phyloP scores from a whole-genome alignment of 2,888 invertebrate species.

The Halocaridina rubra region DNA sequence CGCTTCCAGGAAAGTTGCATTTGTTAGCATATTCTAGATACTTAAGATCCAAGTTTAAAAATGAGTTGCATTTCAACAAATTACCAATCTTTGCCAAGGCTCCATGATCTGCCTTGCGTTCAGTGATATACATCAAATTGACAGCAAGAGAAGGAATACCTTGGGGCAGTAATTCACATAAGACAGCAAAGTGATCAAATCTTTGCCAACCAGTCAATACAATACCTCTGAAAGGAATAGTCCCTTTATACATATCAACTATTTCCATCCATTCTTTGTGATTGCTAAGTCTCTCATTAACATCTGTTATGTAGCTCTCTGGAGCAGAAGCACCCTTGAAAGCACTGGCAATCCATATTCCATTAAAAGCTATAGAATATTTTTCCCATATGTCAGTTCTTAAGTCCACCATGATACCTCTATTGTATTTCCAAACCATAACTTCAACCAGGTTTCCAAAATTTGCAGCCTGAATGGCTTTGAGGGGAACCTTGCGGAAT shows the following conservation, averaged over 20 bases:
- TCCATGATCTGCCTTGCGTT: slow-evolving; percentile 69
- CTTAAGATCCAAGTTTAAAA: slow-evolving; percentile 72
- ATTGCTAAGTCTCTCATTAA: slow-evolving; percentile 80
- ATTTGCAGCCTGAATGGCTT: slow-evolving; percentile 73
- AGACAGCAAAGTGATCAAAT: slow-evolving; percentile 67
- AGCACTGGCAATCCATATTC: slow-evolving; percentile 80
- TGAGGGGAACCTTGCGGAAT: slow-evolving; percentile 76
- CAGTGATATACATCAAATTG: slow-evolving; percentile 67
- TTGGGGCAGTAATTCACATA: slow-evolving; percentile 67
- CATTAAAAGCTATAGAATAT: slow-evolving; percentile 76
- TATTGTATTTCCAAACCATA: slow-evolving; percentile 84
- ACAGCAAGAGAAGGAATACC: slow-evolving; percentile 66
- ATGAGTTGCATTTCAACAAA: slow-evolving; percentile 73
- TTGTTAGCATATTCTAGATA: slow-evolving; percentile 75
- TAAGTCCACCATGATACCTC: slow-evolving; percentile 67
- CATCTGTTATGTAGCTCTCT: slow-evolving; percentile 77
- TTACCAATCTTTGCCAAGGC: slow-evolving; percentile 70
- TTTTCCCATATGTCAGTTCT: slow-evolving; percentile 67
- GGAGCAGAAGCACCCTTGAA: slow-evolving; percentile 84
- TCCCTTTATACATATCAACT: slow-evolving; percentile 74
- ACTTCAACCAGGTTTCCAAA: slow-evolving; percentile 79
- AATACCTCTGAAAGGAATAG: slow-evolving; percentile 71
- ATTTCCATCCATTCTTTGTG: slow-evolving; percentile 76
- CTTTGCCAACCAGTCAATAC: slow-evolving; percentile 72
- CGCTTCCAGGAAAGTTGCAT: slow-evolving; percentile 76